Evolutionary conservation across 2,888 invertebrate species (phyloP).

Genomic region (Heliconius cydno): DNA sequence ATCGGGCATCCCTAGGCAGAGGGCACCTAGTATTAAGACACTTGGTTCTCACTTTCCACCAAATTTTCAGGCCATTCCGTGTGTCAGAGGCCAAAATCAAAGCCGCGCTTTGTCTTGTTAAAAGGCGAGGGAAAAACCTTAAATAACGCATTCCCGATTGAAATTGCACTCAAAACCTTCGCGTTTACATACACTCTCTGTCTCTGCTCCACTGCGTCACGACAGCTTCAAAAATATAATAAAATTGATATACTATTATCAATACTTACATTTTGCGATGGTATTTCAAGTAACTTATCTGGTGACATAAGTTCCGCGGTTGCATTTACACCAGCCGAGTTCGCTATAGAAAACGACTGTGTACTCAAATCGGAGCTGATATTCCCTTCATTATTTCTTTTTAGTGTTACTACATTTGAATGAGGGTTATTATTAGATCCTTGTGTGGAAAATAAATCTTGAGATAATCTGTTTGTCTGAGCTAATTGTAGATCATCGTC

Average conservation of each 20-base stretch:
- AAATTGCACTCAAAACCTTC: no score
- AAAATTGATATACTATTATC: neutral
- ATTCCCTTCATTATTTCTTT: slow-evolving; percentile 40
- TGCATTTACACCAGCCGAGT: slow-evolving; percentile 39
- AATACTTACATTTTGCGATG: slow-evolving; percentile 61
- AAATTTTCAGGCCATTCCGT: neutral
- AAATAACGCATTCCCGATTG: no score
- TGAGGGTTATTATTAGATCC: slow-evolving; percentile 48
- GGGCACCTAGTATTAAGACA: neutral
- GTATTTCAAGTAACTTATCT: slow-evolving; percentile 57
- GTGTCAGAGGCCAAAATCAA: neutral
- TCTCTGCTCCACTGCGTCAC: no score
- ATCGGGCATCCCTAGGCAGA: no score
- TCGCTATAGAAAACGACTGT: slow-evolving; percentile 44
- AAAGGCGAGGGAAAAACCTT: neutral
- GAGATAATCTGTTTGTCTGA: slow-evolving; percentile 65
- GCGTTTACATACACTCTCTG: no score
- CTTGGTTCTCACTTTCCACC: neutral
- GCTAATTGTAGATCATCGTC: slow-evolving; percentile 71
- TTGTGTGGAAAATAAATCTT: slow-evolving; percentile 69
- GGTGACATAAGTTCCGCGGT: slow-evolving; percentile 40
- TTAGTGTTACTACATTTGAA: slow-evolving; percentile 16
- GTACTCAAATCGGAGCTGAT: slow-evolving; percentile 45
- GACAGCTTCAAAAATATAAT: neutral
- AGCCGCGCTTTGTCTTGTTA: neutral